These are phyloP conservation scores for Pterocles gutturalis DNA, from an alignment of 2,113 vertebrate genomes.

Conservation along the genomic window DNA sequence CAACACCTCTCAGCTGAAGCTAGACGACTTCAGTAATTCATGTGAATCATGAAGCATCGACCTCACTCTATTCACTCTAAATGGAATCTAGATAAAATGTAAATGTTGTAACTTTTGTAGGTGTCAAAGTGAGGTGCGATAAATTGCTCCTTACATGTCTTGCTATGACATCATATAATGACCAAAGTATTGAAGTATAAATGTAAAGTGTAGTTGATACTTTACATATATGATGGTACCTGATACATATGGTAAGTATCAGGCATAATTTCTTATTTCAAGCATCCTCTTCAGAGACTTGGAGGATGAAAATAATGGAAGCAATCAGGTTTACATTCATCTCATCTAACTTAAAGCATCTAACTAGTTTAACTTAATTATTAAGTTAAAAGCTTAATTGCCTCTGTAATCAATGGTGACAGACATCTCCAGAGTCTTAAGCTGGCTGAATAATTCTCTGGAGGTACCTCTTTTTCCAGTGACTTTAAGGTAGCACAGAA, in stretches of 20 bases:
- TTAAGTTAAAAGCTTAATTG: slow-evolving; percentile 14
- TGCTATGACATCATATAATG: background rate
- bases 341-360: background rate
- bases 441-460: background rate
- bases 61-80: background rate
- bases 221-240: background rate
- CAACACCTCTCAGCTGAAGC: background rate
- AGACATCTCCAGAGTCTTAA: background rate
- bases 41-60: background rate
- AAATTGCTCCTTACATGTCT: background rate
- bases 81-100: background rate
- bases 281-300: background rate
- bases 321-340: background rate
- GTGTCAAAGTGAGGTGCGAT: background rate
- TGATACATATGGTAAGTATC: background rate
- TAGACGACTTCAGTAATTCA: background rate
- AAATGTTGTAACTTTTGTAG: background rate
- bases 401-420: background rate
- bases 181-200: background rate
- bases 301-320: background rate
- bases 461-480: background rate
- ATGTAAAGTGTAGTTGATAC: background rate
- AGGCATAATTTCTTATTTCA: background rate
- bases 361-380: background rate
- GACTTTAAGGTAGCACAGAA: background rate